Base-by-base conservation (phyloP, 2,113 vertebrate genomes). In the Rhinoptilus africanus region DNA sequence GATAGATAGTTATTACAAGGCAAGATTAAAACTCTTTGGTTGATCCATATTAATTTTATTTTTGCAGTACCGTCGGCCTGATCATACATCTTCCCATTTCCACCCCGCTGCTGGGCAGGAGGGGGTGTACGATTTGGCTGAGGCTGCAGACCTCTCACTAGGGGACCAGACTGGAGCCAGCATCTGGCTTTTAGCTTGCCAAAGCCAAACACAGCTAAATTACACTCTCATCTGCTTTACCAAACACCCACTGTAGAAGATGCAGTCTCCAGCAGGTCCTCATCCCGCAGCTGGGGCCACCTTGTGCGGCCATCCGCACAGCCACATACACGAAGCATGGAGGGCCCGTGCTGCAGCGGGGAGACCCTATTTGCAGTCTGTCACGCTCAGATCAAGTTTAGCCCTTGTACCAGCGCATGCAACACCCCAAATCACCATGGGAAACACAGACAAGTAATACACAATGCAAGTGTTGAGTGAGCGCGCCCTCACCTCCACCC, bases 1-100 rank as follows among this genome's bases (percentile, higher is more conserved):
- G 63, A 63, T 12, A 83, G 54, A 78, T 34, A 80, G 64, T 67
- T 84, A 88, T 75, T 84, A 77, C 47, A 88, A 75, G 53, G 45
- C 34, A 92, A 74, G 84, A 97, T 91, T 92, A 89, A 93, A 95
- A 68, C 56, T 34, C 92, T 72, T 37, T 1, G 0, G 80, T 23
- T 85, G 84, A 82, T 82, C 73, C 24, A 48, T 76, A 96, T 59
- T 27, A 86, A 93, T 95, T 91, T 85, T 64, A 68, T 72, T 93
- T 87, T 75, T 57, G 27, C 86, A 50, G 14, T 32, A 6, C 39
- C 68, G 28, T 12, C 76, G 54, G 39, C 35, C 86, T 30, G 62
- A 53, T 39, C 47, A 15, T 63, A 50, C 30, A 45, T 79, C 83
- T 77, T 84, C 43, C 63, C 66, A 14, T 24, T 78, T 41, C 84